phyloP scores from a whole-genome alignment of 1,140 invertebrate genomes.

The Drosophila chauvacae region DNA sequence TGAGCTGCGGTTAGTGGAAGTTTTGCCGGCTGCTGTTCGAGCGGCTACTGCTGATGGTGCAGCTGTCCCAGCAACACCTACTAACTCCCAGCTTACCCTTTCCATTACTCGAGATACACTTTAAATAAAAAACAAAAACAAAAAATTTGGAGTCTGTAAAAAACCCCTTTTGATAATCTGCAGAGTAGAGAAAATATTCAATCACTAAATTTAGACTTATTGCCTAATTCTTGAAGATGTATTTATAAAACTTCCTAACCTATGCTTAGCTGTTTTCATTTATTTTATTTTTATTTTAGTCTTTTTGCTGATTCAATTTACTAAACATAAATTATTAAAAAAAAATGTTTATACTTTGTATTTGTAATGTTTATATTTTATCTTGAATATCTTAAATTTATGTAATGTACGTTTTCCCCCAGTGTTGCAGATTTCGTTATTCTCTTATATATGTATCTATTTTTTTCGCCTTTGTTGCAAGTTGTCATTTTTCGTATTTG shows the following conservation, averaged over 20 bases:
- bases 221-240: neutral
- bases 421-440: conserved; percentile 27
- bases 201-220: neutral
- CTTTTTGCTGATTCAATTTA: neutral
- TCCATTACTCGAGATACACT: conserved; percentile 14
- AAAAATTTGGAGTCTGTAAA: no score
- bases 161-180: neutral
- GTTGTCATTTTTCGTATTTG: conserved; percentile 81
- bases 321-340: no score
- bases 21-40: conserved; percentile 49
- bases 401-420: conserved; percentile 1
- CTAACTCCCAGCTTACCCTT: conserved; percentile 11
- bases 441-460: conserved; percentile 14
- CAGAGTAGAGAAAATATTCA: neutral
- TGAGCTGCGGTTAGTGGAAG: conserved; percentile 74
- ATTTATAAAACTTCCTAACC: neutral
- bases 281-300: neutral
- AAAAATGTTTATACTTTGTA: neutral
- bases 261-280: neutral
- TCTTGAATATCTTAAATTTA: neutral
- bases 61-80: conserved; percentile 45
- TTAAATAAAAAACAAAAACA: neutral
- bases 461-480: conserved; percentile 57
- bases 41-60: conserved; percentile 21
- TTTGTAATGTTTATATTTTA: neutral